Evolutionary conservation across 2,888 invertebrate species (phyloP).

Genomic region (Tachystola acroxantha): DNA sequence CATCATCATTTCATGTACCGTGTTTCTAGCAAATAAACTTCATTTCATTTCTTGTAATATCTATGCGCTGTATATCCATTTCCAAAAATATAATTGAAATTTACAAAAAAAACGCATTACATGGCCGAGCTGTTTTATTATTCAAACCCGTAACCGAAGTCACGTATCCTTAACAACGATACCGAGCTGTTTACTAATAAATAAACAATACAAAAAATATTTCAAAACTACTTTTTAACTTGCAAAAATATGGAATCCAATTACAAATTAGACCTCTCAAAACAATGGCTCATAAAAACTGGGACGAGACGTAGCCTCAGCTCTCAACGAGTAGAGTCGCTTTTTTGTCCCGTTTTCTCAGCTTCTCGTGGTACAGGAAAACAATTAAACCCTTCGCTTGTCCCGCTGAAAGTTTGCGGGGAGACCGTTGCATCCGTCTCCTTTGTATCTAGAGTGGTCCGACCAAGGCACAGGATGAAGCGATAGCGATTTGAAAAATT

Average conservation of each 20-base stretch:
- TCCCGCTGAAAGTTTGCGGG: slow-evolving; percentile 56
- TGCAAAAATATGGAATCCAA: slow-evolving; percentile 32
- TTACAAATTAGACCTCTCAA: slow-evolving; percentile 58
- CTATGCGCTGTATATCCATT: no score
- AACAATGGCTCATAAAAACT: slow-evolving; percentile 49
- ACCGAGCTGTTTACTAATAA: no score
- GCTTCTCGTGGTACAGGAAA: slow-evolving; percentile 52
- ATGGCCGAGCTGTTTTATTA: no score
- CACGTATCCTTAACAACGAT: no score
- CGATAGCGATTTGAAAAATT: slow-evolving; percentile 10
- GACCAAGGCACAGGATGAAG: slow-evolving; percentile 23
- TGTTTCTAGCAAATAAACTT: no score
- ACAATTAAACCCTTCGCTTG: slow-evolving; percentile 73
- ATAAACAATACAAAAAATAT: no score
- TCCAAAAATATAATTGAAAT: no score
- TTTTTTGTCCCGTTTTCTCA: slow-evolving; percentile 52
- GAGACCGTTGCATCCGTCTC: slow-evolving; percentile 50
- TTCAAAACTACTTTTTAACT: no score
- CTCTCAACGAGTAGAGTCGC: slow-evolving; percentile 29
- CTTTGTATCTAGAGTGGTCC: slow-evolving; percentile 45
- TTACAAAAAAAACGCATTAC: no score
- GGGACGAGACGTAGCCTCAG: slow-evolving; percentile 39
- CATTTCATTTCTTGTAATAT: no score
- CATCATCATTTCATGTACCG: no score
- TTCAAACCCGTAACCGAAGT: no score